phyloP scores from a whole-genome alignment of 2,797 vertebrate species.

The Emydoidea blandingii region DNA sequence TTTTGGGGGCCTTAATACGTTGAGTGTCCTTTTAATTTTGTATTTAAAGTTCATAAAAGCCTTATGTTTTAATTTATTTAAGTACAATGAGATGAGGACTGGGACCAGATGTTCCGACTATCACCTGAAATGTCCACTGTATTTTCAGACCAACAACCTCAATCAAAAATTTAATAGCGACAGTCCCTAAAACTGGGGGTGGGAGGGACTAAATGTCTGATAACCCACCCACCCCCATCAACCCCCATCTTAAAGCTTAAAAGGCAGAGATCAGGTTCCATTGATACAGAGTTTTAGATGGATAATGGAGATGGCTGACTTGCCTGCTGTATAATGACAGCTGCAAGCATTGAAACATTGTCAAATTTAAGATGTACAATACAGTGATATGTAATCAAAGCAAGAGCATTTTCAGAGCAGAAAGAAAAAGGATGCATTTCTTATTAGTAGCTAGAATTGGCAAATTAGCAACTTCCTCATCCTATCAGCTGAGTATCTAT shows the following conservation, averaged over 20 bases:
- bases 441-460: neutral
- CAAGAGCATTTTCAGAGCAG: neutral
- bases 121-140: neutral
- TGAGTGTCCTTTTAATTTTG: neutral
- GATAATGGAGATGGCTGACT: neutral
- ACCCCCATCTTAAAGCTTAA: fast-evolving
- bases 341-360: neutral
- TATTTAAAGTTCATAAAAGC: neutral
- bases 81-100: neutral
- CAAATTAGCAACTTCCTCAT: slow-evolving; percentile 34
- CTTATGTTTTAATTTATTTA: neutral
- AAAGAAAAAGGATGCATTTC: neutral
- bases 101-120: neutral
- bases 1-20: neutral
- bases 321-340: neutral
- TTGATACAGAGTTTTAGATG: neutral
- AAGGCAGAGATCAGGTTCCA: neutral
- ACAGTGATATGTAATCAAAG: neutral
- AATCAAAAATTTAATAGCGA: neutral
- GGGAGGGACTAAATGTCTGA: neutral
- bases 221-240: neutral
- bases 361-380: neutral
- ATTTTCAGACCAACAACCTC: neutral
- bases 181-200: neutral
- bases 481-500: slow-evolving; percentile 19